phyloP scores from a whole-genome alignment of 2,888 invertebrate genomes.

The Drosophila differens region DNA sequence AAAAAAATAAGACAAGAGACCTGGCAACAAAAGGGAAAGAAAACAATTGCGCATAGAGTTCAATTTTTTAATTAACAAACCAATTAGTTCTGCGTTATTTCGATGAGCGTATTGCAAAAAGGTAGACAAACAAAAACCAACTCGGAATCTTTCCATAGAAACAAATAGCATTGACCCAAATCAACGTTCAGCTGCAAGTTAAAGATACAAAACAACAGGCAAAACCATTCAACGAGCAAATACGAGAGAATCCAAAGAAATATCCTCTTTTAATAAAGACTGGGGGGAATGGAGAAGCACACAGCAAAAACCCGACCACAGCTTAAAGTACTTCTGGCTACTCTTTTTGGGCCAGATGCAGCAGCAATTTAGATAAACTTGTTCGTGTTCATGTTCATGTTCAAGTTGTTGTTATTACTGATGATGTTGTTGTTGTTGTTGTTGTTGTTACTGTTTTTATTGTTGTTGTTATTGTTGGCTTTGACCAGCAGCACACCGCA shows the following conservation, averaged over 20 bases:
- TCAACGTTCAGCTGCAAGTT: conserved; percentile 63
- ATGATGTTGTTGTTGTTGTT: conserved; percentile 36
- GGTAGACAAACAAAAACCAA: conserved; percentile 43
- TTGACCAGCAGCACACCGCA: conserved; percentile 70
- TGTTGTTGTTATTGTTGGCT: conserved; percentile 52
- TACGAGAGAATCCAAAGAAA: conserved; percentile 21
- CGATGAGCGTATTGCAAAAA: neutral
- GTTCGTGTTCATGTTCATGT: conserved; percentile 60
- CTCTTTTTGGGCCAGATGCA: conserved; percentile 46
- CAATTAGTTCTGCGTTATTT: conserved; percentile 73
- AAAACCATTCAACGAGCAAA: conserved; percentile 61
- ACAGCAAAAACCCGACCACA: conserved; percentile 25
- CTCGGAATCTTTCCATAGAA: conserved; percentile 45
- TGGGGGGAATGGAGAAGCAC: neutral
- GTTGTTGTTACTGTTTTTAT: conserved; percentile 13
- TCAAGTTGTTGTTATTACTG: conserved; percentile 23
- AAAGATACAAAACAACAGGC: conserved; percentile 49
- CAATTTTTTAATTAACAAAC: conserved; percentile 79
- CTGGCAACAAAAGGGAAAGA: conserved; percentile 5
- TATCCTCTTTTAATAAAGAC: conserved; percentile 2
- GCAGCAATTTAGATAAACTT: conserved; percentile 79
- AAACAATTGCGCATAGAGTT: conserved; percentile 42
- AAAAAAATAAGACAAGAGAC: neutral
- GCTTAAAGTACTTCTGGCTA: conserved; percentile 47
- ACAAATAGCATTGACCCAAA: conserved; percentile 77